Conservation (phyloP, 2,888 invertebrate species). For the Euphydryas editha region DNA sequence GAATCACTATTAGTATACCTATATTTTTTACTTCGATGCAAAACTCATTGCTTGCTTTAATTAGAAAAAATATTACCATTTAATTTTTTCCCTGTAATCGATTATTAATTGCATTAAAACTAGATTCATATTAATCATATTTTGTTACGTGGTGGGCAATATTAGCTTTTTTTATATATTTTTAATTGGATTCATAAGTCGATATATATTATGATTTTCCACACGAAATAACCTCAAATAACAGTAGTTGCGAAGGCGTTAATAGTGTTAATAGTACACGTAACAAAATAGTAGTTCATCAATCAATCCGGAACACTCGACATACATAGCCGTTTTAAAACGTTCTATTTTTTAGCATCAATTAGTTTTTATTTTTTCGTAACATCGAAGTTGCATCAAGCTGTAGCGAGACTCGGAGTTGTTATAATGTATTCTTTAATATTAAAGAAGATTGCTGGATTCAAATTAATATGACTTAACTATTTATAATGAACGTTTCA, state of each 20-base stretch:
- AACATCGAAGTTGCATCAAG: constrained; percentile 57
- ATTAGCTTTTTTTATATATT: not conserved
- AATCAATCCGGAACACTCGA: constrained; percentile 48
- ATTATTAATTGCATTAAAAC: too few relatives aligned
- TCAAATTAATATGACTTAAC: constrained; percentile 78
- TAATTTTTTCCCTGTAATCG: too few relatives aligned
- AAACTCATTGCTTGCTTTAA: not conserved
- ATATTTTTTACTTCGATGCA: not conserved
- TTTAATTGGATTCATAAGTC: not conserved
- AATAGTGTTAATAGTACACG: constrained; percentile 35
- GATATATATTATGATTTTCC: constrained; percentile 2
- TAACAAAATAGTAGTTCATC: constrained; percentile 45
- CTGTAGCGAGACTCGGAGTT: constrained; percentile 55
- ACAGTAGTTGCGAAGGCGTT: constrained; percentile 21
- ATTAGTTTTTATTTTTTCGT: constrained; percentile 54
- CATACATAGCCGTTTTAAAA: constrained; percentile 47
- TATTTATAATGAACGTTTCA: constrained; percentile 67
- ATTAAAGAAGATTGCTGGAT: constrained; percentile 53
- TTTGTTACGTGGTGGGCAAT: not conserved
- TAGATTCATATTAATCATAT: not conserved
- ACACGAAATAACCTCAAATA: not conserved
- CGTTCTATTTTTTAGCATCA: constrained; percentile 56
- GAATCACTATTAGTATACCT: not conserved
- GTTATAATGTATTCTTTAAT: constrained; percentile 67
- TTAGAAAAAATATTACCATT: not conserved